phyloP scores from a whole-genome alignment of 2,113 vertebrate species.

The Aldabrachelys gigantea region DNA sequence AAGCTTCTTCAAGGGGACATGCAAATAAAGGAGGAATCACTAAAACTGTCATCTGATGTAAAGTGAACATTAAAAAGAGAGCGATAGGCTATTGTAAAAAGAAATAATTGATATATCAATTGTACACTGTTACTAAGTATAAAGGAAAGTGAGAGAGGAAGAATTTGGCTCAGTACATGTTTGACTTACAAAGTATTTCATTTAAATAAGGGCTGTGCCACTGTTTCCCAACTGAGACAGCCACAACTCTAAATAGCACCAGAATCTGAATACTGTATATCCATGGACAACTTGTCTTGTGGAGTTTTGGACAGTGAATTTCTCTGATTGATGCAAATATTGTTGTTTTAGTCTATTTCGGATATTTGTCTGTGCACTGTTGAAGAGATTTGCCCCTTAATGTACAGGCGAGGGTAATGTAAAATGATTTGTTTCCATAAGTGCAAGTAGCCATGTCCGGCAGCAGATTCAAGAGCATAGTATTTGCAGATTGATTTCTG shows the following conservation, averaged over 20 bases:
- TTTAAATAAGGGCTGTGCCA: not conserved
- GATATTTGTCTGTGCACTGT: accelerated
- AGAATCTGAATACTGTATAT: accelerated
- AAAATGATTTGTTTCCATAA: constrained; percentile 29
- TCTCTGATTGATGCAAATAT: not conserved
- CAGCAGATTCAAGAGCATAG: not conserved
- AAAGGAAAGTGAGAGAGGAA: not conserved
- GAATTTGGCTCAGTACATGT: accelerated
- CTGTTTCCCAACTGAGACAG: accelerated
- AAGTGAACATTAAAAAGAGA: constrained; percentile 52
- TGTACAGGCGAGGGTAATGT: not conserved
- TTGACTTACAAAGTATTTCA: not conserved
- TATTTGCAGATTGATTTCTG: not conserved
- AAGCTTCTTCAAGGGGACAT: constrained; percentile 64
- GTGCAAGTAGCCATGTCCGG: not conserved
- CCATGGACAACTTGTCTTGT: accelerated
- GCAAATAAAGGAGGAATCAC: constrained; percentile 73
- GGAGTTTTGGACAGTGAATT: not conserved
- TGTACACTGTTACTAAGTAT: not conserved
- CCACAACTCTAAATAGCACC: not conserved
- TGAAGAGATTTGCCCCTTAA: not conserved
- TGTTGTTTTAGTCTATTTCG: not conserved
- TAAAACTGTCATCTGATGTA: constrained; percentile 63
- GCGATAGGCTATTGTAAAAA: constrained; percentile 51
- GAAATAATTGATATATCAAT: constrained; percentile 65